Percentiles rank a stretch among this genome's conserved stretches.
phyloP scores from a whole-genome alignment of 2,797 vertebrate species.

The Lagorchestes hirsutus region DNA sequence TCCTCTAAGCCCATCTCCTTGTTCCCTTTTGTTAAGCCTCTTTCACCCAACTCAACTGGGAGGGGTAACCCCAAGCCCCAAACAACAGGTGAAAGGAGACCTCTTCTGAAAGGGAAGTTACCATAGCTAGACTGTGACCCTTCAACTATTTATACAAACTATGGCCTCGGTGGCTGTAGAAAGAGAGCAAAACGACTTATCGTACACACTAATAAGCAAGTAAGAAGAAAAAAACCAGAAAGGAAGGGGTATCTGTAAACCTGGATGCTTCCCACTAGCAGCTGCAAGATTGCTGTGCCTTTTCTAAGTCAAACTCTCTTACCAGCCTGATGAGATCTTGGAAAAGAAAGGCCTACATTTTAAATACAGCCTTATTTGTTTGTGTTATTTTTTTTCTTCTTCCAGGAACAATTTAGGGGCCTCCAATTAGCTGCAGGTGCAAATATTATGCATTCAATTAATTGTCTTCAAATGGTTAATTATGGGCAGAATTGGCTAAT shows the following conservation, averaged over 20 bases:
- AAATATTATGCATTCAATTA: conserved; percentile 82
- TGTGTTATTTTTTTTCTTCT: conserved; percentile 70
- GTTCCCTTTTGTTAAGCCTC: not conserved
- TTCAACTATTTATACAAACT: not conserved
- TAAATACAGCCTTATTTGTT: conserved; percentile 33
- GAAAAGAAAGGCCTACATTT: not conserved
- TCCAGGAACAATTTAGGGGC: conserved; percentile 73
- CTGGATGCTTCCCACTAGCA: not conserved
- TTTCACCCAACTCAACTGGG: not conserved
- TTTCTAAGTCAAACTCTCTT: not conserved
- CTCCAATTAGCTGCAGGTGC: conserved; percentile 82
- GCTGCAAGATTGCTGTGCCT: not conserved
- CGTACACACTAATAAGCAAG: not conserved
- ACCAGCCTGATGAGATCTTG: not conserved
- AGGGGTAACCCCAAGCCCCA: not conserved
- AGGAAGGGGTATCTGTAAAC: not conserved
- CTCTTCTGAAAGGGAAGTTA: not conserved
- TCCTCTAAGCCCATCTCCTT: not conserved
- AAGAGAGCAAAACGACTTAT: not conserved
- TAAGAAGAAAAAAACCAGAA: not conserved
- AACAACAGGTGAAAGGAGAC: not conserved
- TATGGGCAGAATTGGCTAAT: conserved; percentile 81
- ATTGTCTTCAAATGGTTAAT: conserved; percentile 82
- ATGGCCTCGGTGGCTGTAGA: not conserved
- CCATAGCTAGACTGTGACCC: not conserved